A percentile compares a stretch with the other conserved stretches of the same genome.
These are phyloP conservation scores for Pseudococcus longispinus DNA, from an alignment of 2,888 invertebrate species.

Conservation along the genomic window DNA sequence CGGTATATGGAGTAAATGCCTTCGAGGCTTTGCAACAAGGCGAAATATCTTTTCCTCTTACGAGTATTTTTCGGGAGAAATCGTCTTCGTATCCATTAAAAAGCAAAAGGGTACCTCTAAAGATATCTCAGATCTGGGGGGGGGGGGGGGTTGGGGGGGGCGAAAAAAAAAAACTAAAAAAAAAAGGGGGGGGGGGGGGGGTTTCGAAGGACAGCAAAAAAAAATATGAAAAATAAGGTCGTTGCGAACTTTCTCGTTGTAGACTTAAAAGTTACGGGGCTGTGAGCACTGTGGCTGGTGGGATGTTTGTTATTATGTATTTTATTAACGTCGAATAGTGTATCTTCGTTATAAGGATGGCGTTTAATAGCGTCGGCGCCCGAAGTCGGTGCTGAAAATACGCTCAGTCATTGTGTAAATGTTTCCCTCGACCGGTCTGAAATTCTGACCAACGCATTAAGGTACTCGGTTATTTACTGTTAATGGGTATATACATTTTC, in stretches of 20 bases:
- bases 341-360: background rate
- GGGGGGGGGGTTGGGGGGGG: background rate
- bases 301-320: conserved; percentile 52
- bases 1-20: background rate
- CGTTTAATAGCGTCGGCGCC: conserved; percentile 54
- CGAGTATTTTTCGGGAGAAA: background rate
- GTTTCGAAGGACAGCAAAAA: background rate
- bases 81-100: background rate
- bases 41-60: background rate
- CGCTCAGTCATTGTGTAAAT: conserved; percentile 55
- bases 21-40: background rate
- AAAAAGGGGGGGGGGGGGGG: no score
- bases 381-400: conserved; percentile 48
- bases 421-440: conserved; percentile 21
- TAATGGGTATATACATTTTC: conserved; percentile 43
- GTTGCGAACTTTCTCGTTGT: background rate
- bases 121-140: background rate
- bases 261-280: background rate
- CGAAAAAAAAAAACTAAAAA: background rate
- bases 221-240: conserved; percentile 1
- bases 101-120: background rate
- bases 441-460: conserved; percentile 40
- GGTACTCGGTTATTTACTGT: conserved; percentile 43
- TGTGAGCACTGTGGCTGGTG: background rate
- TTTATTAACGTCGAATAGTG: conserved; percentile 44